phyloP scores from a whole-genome alignment of 2,113 vertebrate species.

The Bungarus multicinctus region DNA sequence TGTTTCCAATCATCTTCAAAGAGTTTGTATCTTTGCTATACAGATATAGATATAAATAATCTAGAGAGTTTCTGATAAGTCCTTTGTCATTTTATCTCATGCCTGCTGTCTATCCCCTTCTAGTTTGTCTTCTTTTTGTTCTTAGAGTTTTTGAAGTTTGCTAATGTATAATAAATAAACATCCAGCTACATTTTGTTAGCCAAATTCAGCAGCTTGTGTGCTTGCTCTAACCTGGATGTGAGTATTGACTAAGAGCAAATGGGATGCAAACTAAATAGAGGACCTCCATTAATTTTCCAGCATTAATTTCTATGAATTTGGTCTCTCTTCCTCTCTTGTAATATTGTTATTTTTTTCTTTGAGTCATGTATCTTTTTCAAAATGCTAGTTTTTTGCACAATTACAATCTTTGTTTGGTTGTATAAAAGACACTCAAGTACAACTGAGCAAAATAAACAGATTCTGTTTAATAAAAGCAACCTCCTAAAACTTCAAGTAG shows the following conservation, averaged over 20 bases:
- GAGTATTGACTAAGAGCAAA: neutral
- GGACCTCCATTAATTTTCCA: neutral
- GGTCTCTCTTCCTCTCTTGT: neutral
- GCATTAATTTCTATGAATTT: neutral
- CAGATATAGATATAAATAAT: neutral
- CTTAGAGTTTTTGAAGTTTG: neutral
- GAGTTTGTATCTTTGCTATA: neutral
- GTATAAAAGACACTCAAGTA: neutral
- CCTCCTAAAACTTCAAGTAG: neutral
- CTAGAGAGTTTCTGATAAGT: neutral
- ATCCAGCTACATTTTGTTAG: neutral
- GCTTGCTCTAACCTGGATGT: neutral
- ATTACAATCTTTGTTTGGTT: neutral
- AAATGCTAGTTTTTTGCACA: neutral
- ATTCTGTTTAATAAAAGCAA: neutral
- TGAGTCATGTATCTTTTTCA: neutral
- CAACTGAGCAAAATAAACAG: neutral
- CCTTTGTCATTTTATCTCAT: neutral
- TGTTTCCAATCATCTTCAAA: neutral
- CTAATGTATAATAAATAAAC: neutral
- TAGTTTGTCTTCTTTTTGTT: neutral
- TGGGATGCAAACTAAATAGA: neutral
- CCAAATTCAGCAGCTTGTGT: neutral
- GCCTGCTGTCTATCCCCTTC: neutral
- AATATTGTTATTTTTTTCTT: constrained; percentile 12